Percentiles rank a stretch among this genome's conserved stretches.
Evolutionary conservation across 1,140 invertebrate genomes (phyloP).

Genomic region (Carposina sasakii): DNA sequence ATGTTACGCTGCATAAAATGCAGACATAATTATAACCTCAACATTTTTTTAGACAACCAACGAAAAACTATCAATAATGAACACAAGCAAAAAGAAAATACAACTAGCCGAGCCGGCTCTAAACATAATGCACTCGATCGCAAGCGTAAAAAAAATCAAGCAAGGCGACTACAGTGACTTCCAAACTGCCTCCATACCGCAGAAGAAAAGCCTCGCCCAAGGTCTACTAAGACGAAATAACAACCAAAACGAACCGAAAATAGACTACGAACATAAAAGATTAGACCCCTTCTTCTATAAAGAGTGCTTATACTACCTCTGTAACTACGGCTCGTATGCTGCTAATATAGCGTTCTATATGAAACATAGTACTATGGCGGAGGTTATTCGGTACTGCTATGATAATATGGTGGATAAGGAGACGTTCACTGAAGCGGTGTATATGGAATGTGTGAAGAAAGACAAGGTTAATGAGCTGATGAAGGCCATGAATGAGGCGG

Average conservation of each 20-base stretch:
- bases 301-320: slow-evolving; percentile 82
- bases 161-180: slow-evolving; percentile 72
- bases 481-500: slow-evolving; percentile 75
- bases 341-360: slow-evolving; percentile 82
- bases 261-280: slow-evolving; percentile 46
- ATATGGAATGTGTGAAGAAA: slow-evolving; percentile 76
- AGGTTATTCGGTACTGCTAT: slow-evolving; percentile 77
- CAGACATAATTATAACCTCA: slow-evolving; percentile 4
- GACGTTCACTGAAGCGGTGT: slow-evolving; percentile 80
- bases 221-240: slow-evolving; percentile 48
- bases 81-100: slow-evolving; percentile 64
- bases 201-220: slow-evolving; percentile 40
- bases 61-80: slow-evolving; percentile 52
- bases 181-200: slow-evolving; percentile 47
- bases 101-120: slow-evolving; percentile 71
- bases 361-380: slow-evolving; percentile 74
- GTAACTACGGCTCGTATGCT: slow-evolving; percentile 79
- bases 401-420: slow-evolving; percentile 78
- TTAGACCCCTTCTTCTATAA: slow-evolving; percentile 77
- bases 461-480: slow-evolving; percentile 76
- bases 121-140: slow-evolving; percentile 74
- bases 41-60: slow-evolving; percentile 45
- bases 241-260: slow-evolving; percentile 46
- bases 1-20: too few species aligned
- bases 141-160: slow-evolving; percentile 71